Conservation (phyloP, 2,797 vertebrate species). For the Miichthys miiuy region DNA sequence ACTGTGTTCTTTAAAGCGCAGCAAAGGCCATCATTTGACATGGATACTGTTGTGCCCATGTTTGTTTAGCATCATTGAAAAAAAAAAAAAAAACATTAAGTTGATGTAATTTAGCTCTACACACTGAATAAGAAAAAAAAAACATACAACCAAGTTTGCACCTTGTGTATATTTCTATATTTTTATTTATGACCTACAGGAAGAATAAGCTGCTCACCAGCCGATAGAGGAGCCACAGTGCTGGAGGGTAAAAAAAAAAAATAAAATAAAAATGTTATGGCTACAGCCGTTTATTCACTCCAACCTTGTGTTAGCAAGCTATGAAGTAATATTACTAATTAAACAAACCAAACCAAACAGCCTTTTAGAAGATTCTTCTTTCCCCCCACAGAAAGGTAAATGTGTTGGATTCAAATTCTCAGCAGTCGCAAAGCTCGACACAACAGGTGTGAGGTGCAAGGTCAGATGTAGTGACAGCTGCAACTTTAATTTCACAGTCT, state of each 20-base stretch:
- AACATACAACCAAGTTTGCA: background rate
- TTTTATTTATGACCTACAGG: background rate
- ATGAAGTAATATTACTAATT: background rate
- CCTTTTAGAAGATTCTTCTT: background rate
- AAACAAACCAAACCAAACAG: background rate
- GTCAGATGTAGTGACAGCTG: constrained; percentile 9
- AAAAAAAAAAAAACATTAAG: no score
- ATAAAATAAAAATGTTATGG: background rate
- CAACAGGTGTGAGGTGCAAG: constrained; percentile 2
- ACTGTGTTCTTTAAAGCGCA: background rate
- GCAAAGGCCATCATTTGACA: background rate
- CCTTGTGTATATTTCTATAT: background rate
- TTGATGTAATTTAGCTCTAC: no score
- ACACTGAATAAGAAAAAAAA: background rate
- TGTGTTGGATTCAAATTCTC: background rate
- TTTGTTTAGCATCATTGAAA: background rate
- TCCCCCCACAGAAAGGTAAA: background rate
- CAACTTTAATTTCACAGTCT: background rate
- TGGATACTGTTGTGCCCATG: background rate
- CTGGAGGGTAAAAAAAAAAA: background rate
- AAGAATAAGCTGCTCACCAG: background rate
- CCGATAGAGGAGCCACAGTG: background rate
- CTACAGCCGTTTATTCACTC: background rate
- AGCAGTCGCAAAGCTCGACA: background rate
- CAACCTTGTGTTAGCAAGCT: background rate